These are phyloP conservation scores for Diglossa cyanea DNA, from an alignment of 2,797 vertebrate species.

Conservation along the genomic window DNA sequence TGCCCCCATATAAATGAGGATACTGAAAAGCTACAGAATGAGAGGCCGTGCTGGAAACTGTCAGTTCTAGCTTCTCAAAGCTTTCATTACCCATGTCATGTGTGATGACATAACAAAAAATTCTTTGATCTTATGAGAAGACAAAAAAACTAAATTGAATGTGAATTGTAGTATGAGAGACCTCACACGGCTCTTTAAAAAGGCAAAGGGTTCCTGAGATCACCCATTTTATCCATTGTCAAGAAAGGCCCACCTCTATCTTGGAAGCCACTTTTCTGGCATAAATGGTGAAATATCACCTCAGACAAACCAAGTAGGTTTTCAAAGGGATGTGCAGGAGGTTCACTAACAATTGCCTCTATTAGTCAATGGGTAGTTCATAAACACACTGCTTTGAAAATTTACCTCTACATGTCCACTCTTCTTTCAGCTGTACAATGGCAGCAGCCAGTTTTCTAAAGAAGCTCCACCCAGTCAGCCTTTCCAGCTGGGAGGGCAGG, in stretches of 20 bases:
- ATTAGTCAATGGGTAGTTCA: conserved; percentile 41
- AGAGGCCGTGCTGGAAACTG: conserved; percentile 28
- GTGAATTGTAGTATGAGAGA: conserved; percentile 31
- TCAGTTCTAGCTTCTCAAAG: conserved; percentile 56
- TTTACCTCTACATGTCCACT: conserved; percentile 15
- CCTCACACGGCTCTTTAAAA: conserved; percentile 21
- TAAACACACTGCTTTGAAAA: conserved; percentile 54
- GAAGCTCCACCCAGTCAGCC: neutral
- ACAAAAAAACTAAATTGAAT: neutral
- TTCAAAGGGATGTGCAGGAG: conserved; percentile 47
- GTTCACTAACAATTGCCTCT: conserved; percentile 12
- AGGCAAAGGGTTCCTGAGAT: conserved; percentile 30
- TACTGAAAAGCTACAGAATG: conserved; percentile 35
- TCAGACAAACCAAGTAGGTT: neutral
- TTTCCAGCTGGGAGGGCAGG: conserved; percentile 53
- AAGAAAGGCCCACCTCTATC: conserved; percentile 12
- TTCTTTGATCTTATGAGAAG: conserved; percentile 17
- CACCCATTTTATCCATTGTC: conserved; percentile 41
- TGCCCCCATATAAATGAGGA: neutral
- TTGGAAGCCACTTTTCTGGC: conserved; percentile 39
- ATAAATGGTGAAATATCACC: conserved; percentile 22
- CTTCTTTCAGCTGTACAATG: conserved; percentile 37
- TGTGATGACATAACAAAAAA: conserved; percentile 48
- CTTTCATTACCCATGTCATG: conserved; percentile 27
- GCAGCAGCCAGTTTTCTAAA: conserved; percentile 28